phyloP scores from a whole-genome alignment of 2,113 vertebrate species.

The Prionailurus viverrinus region DNA sequence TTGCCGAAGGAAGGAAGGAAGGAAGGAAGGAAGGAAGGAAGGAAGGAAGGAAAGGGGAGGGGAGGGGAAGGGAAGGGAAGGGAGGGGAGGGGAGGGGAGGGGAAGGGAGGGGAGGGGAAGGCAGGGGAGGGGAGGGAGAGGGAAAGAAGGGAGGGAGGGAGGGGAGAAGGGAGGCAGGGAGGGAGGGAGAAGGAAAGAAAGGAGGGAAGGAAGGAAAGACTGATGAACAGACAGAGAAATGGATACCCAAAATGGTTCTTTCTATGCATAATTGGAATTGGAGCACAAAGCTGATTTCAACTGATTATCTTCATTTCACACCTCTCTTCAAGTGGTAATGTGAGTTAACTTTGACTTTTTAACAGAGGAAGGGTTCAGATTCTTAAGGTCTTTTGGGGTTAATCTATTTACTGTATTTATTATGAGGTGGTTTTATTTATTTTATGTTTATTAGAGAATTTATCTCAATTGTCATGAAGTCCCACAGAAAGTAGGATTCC shows the following conservation, averaged over 20 bases:
- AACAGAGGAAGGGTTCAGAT: neutral
- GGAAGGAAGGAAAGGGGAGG: too few relatives aligned
- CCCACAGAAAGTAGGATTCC: neutral
- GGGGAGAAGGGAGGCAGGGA: too few relatives aligned
- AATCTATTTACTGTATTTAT: neutral
- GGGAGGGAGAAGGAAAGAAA: neutral
- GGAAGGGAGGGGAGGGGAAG: too few relatives aligned
- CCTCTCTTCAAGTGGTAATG: neutral
- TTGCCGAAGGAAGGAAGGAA: neutral
- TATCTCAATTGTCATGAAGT: neutral
- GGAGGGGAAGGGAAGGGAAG: too few relatives aligned
- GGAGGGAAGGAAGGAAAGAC: neutral
- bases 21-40: neutral
- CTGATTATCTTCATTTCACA: neutral
- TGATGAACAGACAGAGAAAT: neutral
- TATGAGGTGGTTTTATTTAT: neutral
- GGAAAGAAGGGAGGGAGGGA: too few relatives aligned
- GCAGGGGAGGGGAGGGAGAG: too few relatives aligned
- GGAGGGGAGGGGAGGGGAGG: rapidly evolving
- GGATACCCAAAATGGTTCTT: neutral
- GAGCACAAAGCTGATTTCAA: neutral
- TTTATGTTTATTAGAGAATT: neutral
- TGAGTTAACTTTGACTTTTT: constrained; percentile 21
- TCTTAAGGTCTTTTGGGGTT: neutral
- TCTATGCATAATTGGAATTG: neutral